Base-by-base conservation (phyloP, 2,113 vertebrate species). In the Lipotes vexillifer region DNA sequence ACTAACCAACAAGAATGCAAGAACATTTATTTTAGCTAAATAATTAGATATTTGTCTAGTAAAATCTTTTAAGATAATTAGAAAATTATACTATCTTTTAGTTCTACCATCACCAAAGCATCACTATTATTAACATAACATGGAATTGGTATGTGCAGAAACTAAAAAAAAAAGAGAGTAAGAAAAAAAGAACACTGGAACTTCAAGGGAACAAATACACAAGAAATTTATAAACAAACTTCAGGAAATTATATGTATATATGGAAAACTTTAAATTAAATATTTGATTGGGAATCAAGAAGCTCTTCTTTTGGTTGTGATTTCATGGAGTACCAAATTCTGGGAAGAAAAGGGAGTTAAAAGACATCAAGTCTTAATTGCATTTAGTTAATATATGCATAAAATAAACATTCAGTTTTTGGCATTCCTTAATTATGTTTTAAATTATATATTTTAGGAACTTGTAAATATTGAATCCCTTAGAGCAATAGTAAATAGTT, bases 401-500 rank as follows among this genome's bases (percentile, higher is more conserved):
- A 93, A 82, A 80, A n/a, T 93, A 65, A 96, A 69, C 31, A 83
- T 93, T 96, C 33, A 13, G 9, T 14, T 90, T 96, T 75, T 52
- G 27, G 8, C 21, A 71, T 72, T 90, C 29, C 20, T 88, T 90
- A 91, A 85, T 78, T 88, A 71, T 90, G 17, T 57, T 66, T 94
- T 74, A 81, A 84, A 90, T 94, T 41, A 31, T 31, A 44, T 80
- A 46, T 87, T 72, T 75, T 94, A 63, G 68, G 77, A 84, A 93
- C 27, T 69, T 65, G 44, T 86, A 88, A 93, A 71, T 88, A 94
- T 29, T 91, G 13, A 75, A 81, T 71, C 44, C 13, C 27, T 93
- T 91, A 82, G 20, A 96, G 65, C 23, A 86, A 92, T 46, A 91
- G 52, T 89, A 96, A 97, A 85, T 93, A 89, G 65, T 92, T 96